These are phyloP conservation scores for Colistium nudipinnis DNA, from an alignment of 2,113 vertebrate genomes.

Conservation along the genomic window DNA sequence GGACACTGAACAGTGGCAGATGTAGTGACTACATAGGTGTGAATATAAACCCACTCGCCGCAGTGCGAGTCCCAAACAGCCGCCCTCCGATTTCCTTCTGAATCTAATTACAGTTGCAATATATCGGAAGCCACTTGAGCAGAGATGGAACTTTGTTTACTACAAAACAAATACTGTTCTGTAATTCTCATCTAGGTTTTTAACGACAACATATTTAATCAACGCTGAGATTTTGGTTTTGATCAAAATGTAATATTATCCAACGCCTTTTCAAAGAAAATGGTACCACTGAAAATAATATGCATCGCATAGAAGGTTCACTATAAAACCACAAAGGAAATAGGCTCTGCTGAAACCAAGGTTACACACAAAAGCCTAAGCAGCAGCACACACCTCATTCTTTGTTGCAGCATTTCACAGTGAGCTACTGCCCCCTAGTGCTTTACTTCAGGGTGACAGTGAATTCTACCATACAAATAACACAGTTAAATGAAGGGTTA, in stretches of 20 bases:
- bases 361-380: constrained; percentile 64
- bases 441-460: background rate
- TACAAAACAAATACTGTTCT: constrained; percentile 51
- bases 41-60: constrained; percentile 73
- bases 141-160: constrained; percentile 74
- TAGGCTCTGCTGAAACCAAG: constrained; percentile 52
- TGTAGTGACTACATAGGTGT: constrained; percentile 74
- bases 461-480: background rate
- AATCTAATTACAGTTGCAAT: constrained; percentile 78
- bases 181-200: constrained; percentile 45
- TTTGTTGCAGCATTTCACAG: constrained; percentile 69
- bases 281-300: constrained; percentile 52
- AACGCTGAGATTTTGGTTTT: constrained; percentile 62
- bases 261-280: constrained; percentile 39
- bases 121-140: constrained; percentile 70
- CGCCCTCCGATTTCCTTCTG: constrained; percentile 72
- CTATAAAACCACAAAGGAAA: constrained; percentile 55
- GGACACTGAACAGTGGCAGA: constrained; percentile 74
- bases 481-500: background rate
- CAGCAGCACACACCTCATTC: constrained; percentile 37
- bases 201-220: constrained; percentile 56
- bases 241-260: constrained; percentile 57
- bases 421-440: constrained; percentile 84
- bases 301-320: constrained; percentile 43
- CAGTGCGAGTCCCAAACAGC: constrained; percentile 70